Percentiles rank a stretch among this genome's conserved stretches.
Conservation (phyloP, 2,113 vertebrate genomes). For the Ptychochromis oligacanthus region DNA sequence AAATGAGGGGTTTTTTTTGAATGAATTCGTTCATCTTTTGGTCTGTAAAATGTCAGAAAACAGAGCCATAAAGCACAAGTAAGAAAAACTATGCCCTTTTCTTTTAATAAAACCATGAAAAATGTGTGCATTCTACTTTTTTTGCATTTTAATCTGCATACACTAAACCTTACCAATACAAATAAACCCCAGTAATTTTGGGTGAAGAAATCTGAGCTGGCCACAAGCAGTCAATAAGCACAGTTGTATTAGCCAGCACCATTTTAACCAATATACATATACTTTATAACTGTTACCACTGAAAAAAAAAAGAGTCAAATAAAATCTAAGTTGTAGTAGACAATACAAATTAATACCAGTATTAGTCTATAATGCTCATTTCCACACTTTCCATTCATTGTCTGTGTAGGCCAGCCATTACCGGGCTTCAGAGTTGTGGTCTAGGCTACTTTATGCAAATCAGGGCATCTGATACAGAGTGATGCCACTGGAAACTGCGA, state of each 20-base stretch:
- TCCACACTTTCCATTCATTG: too few relatives aligned
- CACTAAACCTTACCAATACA: background rate
- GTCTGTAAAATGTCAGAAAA: background rate
- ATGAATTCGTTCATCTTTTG: background rate
- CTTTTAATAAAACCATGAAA: accelerated
- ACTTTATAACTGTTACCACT: background rate
- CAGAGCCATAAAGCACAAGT: background rate
- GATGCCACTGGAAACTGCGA: too few relatives aligned
- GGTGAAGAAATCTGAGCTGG: background rate
- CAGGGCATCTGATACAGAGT: too few relatives aligned
- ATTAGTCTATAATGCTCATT: background rate
- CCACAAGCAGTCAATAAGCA: background rate
- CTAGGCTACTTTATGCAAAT: too few relatives aligned
- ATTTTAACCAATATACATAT: background rate
- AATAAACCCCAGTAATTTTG: background rate
- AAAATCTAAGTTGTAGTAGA: background rate
- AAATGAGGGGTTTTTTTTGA: background rate
- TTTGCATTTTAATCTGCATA: background rate
- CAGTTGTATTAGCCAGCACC: background rate
- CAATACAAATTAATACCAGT: background rate
- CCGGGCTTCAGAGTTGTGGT: too few relatives aligned
- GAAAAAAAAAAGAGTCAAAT: background rate
- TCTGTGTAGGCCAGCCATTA: too few relatives aligned
- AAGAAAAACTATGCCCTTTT: background rate
- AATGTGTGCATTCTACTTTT: background rate